phyloP scores from a whole-genome alignment of 53 echinoderm and acorn worm genomes.

The Stichopus horrens region DNA sequence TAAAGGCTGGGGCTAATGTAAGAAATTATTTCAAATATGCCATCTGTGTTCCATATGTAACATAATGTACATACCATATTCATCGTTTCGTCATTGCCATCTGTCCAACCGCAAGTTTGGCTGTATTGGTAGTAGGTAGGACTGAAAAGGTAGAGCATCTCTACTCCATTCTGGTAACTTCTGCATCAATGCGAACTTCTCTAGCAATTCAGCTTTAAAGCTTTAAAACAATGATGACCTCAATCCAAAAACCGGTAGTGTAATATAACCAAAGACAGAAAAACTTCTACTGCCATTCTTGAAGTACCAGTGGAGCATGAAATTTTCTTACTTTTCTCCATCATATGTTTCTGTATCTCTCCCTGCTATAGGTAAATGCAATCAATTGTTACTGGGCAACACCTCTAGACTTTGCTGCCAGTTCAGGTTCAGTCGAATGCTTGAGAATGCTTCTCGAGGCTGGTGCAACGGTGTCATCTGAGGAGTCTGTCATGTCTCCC shows the following conservation, averaged over 20 bases:
- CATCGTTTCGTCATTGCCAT: no score
- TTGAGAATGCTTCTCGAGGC: conserved; percentile 63
- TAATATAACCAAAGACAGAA: no score
- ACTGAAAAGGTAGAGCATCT: no score
- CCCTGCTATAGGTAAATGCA: conserved; percentile 57
- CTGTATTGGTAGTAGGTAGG: no score
- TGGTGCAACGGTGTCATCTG: conserved; percentile 60
- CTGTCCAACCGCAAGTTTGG: no score
- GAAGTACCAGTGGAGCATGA: background rate
- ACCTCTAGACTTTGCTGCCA: conserved; percentile 59
- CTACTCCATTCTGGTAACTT: no score
- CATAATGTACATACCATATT: background rate
- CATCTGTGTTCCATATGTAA: background rate
- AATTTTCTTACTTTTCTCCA: background rate
- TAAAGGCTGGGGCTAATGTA: conserved; percentile 73
- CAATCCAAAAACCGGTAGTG: no score
- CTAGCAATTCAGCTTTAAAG: no score
- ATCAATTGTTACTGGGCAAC: conserved; percentile 67
- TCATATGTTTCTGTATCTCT: background rate
- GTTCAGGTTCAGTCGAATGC: conserved; percentile 62
- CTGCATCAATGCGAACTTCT: no score
- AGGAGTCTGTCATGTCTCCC: conserved; percentile 59
- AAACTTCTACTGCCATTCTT: background rate
- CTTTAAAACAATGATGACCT: no score
- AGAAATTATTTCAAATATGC: conserved; percentile 24